phyloP scores from a whole-genome alignment of 2,888 invertebrate species.

The Chelonus formosanus region DNA sequence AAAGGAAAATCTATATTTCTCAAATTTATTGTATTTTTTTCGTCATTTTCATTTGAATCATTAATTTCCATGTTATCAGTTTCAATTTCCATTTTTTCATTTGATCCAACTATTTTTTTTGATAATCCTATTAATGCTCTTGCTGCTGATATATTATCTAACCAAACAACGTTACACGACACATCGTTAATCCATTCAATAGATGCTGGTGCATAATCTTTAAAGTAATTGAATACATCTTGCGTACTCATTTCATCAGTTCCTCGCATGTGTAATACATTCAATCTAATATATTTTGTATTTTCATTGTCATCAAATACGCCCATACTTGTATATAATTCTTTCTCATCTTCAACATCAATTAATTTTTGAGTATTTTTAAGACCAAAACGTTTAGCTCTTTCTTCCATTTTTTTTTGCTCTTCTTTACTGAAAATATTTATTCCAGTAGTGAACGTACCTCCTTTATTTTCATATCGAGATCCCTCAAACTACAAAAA shows the following conservation, averaged over 20 bases:
- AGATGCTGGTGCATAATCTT: constrained; percentile 78
- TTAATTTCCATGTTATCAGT: constrained; percentile 36
- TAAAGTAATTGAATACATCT: constrained; percentile 82
- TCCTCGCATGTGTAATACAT: constrained; percentile 80
- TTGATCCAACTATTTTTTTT: constrained; percentile 63
- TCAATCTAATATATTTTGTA: constrained; percentile 71
- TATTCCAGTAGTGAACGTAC: constrained; percentile 66
- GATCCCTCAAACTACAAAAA: constrained; percentile 41
- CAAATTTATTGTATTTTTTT: constrained; percentile 58
- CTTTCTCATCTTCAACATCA: constrained; percentile 64
- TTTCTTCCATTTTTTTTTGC: constrained; percentile 67
- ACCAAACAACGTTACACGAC: constrained; percentile 78
- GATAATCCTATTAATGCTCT: constrained; percentile 71
- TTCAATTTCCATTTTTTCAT: constrained; percentile 36
- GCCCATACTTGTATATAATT: constrained; percentile 68
- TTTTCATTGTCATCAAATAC: constrained; percentile 69
- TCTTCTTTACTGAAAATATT: constrained; percentile 67
- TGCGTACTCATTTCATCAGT: constrained; percentile 79
- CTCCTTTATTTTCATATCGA: constrained; percentile 56
- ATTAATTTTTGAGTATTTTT: constrained; percentile 60
- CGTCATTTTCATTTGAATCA: constrained; percentile 17
- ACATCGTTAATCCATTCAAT: constrained; percentile 84
- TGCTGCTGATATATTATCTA: constrained; percentile 69
- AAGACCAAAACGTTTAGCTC: constrained; percentile 70
- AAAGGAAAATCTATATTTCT: constrained; percentile 68